Conservation (phyloP, 1,140 invertebrate genomes). For the Dinothrombium tinctorium region DNA sequence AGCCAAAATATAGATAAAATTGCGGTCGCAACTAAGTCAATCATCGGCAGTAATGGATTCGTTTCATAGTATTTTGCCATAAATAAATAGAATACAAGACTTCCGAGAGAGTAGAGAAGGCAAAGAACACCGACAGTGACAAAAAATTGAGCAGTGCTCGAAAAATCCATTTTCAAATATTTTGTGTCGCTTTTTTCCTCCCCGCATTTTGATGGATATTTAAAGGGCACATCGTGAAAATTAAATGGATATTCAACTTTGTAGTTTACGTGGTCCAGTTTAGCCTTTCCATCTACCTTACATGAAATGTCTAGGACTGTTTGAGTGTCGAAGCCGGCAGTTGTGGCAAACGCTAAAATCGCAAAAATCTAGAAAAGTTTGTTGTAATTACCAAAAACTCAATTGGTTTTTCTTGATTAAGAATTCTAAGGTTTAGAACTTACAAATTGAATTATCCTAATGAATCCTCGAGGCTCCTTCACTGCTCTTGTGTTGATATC, state of each 20-base stretch:
- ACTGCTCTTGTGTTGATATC: conserved; percentile 24
- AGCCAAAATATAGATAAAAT: conserved; percentile 38
- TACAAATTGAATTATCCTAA: conserved; percentile 32
- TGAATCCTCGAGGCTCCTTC: conserved; percentile 31
- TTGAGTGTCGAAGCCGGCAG: conserved; percentile 23
- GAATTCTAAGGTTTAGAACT: conserved; percentile 13
- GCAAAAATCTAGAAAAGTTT: conserved; percentile 24
- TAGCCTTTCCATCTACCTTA: neutral
- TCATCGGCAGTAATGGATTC: conserved; percentile 26
- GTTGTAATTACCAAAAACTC: neutral
- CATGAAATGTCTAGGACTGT: conserved; percentile 18
- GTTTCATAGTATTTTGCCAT: conserved; percentile 32
- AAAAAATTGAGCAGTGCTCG: conserved; percentile 37
- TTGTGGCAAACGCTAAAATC: conserved; percentile 33
- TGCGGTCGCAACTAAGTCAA: conserved; percentile 33
- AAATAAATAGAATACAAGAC: conserved; percentile 25
- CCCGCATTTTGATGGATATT: neutral
- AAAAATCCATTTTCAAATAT: conserved; percentile 25
- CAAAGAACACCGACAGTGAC: conserved; percentile 40
- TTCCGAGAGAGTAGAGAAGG: conserved; percentile 32
- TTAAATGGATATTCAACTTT: conserved; percentile 23
- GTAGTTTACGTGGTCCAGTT: conserved; percentile 4
- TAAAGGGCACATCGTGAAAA: conserved; percentile 14
- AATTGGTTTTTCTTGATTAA: neutral
- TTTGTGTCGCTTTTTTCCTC: neutral